Percentiles rank a stretch among this genome's conserved stretches.
phyloP scores from a whole-genome alignment of 1,140 invertebrate genomes.

The Euschistus heros region DNA sequence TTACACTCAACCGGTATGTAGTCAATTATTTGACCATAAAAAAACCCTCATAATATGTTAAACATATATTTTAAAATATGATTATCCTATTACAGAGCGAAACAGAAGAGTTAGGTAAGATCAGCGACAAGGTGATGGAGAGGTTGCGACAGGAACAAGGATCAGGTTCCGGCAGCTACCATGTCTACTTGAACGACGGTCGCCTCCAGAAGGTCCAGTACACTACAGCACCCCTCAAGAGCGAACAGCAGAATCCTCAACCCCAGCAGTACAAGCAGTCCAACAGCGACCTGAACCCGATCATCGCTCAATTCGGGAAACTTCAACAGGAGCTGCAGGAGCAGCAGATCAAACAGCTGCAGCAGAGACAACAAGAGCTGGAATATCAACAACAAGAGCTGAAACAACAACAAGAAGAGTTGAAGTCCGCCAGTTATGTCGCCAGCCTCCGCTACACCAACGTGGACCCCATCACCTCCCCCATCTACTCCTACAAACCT shows the following conservation, averaged over 20 bases:
- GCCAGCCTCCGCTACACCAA: constrained; percentile 30
- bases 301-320: not conserved
- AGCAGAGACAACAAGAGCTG: not conserved
- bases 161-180: constrained; percentile 24
- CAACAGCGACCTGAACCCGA: not conserved
- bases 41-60: too few relatives aligned
- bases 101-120: too few relatives aligned
- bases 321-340: constrained; percentile 4
- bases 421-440: constrained; percentile 6
- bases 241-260: not conserved
- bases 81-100: too few relatives aligned
- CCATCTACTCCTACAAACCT: constrained; percentile 30
- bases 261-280: too few relatives aligned
- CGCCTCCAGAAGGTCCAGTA: constrained; percentile 28
- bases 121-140: constrained; percentile 19
- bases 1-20: too few relatives aligned
- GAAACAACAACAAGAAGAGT: not conserved
- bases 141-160: constrained; percentile 20
- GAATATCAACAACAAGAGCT: not conserved
- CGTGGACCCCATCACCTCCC: constrained; percentile 29
- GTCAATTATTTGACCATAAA: too few relatives aligned
- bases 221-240: constrained; percentile 20
- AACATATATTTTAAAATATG: too few relatives aligned
- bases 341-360: not conserved
- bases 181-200: constrained; percentile 28